A percentile compares a stretch with the other conserved stretches of the same genome.
Evolutionary conservation across 2,797 vertebrate genomes (phyloP).

Genomic region (Catamblyrhynchus diadema): DNA sequence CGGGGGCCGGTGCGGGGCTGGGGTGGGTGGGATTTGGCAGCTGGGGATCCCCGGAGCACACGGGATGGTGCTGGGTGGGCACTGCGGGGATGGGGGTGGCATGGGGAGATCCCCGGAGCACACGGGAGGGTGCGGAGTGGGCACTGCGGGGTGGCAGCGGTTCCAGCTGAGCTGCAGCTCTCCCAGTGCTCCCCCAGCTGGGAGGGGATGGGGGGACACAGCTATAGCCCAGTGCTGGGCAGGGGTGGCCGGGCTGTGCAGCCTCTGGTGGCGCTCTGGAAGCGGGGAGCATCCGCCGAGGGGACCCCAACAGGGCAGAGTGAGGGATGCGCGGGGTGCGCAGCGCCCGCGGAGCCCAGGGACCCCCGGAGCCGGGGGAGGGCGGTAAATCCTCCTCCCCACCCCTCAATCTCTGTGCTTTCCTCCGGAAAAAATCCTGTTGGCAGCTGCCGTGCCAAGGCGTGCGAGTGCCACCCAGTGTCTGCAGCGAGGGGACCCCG

Average conservation of each 20-base stretch:
- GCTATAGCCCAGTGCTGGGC: fast-evolving
- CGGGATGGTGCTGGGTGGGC: background rate
- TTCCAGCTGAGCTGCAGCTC: background rate
- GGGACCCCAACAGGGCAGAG: background rate
- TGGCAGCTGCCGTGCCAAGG: background rate
- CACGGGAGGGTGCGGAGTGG: background rate
- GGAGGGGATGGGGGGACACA: background rate
- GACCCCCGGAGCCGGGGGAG: background rate
- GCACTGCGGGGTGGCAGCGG: background rate
- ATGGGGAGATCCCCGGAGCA: background rate
- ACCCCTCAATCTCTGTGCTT: background rate
- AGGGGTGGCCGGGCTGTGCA: background rate
- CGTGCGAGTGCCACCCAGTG: constrained; percentile 50
- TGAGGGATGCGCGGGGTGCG: background rate
- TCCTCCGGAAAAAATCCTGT: background rate
- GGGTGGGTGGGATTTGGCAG: background rate
- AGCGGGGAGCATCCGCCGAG: background rate
- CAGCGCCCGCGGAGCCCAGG: background rate
- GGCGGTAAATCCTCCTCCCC: background rate
- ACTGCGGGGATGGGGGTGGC: background rate
- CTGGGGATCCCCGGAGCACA: background rate
- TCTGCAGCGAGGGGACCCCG: background rate
- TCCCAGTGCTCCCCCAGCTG: background rate
- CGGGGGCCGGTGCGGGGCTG: background rate
- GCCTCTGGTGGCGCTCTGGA: background rate